Percentiles rank a stretch among this genome's conserved stretches.
Evolutionary conservation across 2,113 vertebrate species (phyloP).

Genomic region (Zapus hudsonius): DNA sequence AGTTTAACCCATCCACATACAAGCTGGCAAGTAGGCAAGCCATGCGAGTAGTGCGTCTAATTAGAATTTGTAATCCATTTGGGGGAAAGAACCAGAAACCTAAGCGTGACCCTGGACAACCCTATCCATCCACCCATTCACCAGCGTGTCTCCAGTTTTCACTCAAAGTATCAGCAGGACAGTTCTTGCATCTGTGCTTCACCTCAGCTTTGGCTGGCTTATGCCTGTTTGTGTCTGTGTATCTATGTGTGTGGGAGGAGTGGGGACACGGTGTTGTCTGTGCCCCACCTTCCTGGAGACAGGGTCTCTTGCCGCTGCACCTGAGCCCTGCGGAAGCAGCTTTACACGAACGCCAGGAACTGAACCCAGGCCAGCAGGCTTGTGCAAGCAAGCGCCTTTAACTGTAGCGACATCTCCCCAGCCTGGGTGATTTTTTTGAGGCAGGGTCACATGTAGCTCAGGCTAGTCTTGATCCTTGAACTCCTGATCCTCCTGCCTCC

Average conservation of each 20-base stretch:
- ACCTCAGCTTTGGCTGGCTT: not conserved
- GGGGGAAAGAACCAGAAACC: slow-evolving; percentile 6
- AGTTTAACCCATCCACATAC: not conserved
- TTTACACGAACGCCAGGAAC: no score
- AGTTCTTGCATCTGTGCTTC: not conserved
- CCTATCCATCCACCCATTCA: not conserved
- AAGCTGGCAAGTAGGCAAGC: not conserved
- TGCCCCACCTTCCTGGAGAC: no score
- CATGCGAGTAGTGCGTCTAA: not conserved
- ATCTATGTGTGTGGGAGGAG: no score
- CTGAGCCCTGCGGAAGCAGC: no score
- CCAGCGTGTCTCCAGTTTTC: not conserved
- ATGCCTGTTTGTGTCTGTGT: no score
- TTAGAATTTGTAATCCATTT: not conserved
- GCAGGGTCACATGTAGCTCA: not conserved
- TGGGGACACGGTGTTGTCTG: no score
- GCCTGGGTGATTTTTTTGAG: not conserved
- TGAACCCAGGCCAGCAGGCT: no score
- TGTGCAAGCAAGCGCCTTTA: no score
- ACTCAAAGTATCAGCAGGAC: not conserved
- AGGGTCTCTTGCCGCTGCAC: no score
- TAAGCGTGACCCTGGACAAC: not conserved
- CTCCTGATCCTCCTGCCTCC: not conserved
- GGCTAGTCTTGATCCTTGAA: not conserved
- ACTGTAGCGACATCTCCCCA: no score